Conservation (phyloP, 2,797 vertebrate genomes). For the Acanthurus lineatus region DNA sequence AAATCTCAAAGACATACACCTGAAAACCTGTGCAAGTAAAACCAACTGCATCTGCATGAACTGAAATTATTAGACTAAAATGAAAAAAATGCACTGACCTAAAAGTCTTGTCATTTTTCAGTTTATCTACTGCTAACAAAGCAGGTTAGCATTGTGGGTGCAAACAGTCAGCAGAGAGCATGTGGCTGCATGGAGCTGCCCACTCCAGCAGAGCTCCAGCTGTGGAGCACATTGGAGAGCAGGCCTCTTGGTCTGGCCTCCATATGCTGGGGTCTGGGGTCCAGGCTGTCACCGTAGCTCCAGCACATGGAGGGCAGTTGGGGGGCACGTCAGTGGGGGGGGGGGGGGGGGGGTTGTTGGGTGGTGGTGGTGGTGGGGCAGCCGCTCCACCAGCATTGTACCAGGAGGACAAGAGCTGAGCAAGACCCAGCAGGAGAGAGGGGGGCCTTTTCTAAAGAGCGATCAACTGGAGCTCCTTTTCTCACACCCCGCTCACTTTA, state of each 20-base stretch:
- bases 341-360: constrained; percentile 20
- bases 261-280: constrained; percentile 85
- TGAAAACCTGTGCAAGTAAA: background rate
- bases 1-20: background rate
- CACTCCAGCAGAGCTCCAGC: constrained; percentile 78
- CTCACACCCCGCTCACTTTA: constrained; percentile 82
- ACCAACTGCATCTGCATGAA: background rate
- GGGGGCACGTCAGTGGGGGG: constrained; percentile 54
- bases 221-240: constrained; percentile 75
- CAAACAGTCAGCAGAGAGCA: constrained; percentile 20
- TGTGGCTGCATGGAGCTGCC: constrained; percentile 62
- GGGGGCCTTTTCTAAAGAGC: constrained; percentile 85
- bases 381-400: constrained; percentile 79
- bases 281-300: constrained; percentile 78
- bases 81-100: background rate
- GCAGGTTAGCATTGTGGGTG: constrained; percentile 1
- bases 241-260: constrained; percentile 78
- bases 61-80: background rate
- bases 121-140: constrained; percentile 5
- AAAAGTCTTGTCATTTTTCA: background rate
- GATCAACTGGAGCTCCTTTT: constrained; percentile 85
- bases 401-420: constrained; percentile 82
- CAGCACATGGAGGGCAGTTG: constrained; percentile 81
- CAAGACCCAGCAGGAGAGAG: constrained; percentile 85
- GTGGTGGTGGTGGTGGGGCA: constrained; percentile 43